Evolutionary conservation across 2,888 invertebrate species (phyloP).

Genomic region (Arrhopalites spinosus): DNA sequence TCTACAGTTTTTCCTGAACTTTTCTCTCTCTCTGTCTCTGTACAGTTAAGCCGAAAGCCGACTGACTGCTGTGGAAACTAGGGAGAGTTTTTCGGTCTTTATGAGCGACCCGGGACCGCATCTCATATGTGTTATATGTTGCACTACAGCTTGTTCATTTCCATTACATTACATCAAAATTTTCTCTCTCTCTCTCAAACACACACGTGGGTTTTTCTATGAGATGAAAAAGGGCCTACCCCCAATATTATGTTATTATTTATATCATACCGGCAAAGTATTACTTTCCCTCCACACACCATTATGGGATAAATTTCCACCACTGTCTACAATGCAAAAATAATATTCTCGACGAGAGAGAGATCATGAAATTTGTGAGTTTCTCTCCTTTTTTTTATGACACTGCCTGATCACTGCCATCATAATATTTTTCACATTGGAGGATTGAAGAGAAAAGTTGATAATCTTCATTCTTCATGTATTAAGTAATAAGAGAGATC

Average conservation of each 20-base stretch:
- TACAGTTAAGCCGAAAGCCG: background rate
- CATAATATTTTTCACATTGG: too few species aligned
- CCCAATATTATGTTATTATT: background rate
- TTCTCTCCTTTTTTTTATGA: too few species aligned
- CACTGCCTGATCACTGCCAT: too few species aligned
- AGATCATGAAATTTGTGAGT: too few species aligned
- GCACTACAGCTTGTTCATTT: constrained; percentile 34
- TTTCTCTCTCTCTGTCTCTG: background rate
- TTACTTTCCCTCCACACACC: constrained; percentile 18
- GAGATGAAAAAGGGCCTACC: background rate
- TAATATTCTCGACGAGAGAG: background rate
- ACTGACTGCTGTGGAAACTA: background rate
- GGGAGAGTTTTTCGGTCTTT: constrained; percentile 29
- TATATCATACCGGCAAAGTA: background rate
- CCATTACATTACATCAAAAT: constrained; percentile 37
- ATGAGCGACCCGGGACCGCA: constrained; percentile 36
- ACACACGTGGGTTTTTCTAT: background rate
- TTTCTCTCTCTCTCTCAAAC: background rate
- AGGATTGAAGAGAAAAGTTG: too few species aligned
- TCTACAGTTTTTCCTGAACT: background rate
- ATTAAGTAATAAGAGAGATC: too few species aligned
- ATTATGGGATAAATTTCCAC: background rate
- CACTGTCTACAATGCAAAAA: background rate
- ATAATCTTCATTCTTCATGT: constrained; percentile 8
- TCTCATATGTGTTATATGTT: constrained; percentile 34